Base-by-base conservation (phyloP, 2,888 invertebrate genomes). In the Lamellibrachia satsuma region DNA sequence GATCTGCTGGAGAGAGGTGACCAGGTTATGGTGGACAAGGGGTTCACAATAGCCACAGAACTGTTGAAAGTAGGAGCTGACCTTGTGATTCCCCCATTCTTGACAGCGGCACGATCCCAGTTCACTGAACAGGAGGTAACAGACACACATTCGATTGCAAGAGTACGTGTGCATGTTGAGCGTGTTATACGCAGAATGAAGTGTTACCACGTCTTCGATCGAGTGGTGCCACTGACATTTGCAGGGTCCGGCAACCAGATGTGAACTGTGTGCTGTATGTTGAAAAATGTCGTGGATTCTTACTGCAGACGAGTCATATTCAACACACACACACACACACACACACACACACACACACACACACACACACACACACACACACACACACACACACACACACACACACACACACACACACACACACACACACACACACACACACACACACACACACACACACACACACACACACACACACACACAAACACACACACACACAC, bases 231-330 rank as follows among this genome's bases (percentile, higher is more conserved):
- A 9, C 9, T 94, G 6, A 51, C 90, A 7, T 92, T 93, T 55
- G 90, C 90, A 91, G 93, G 94, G 3, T 91, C 93, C n/a, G 92
- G 92, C 22, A 94, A 94, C 52, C 94, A 94, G 91, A 91, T 94
- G 9, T 94, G 93, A 93, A 92, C 93, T 75, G 93, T 94, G n/a
- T 91, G 91, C 27, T 91, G 91, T 91, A 6, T 91, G 91, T 15
- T 91, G 52, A 91, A 3, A 91, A 75, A 75, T 15, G 3, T 75
- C 75, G 75, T 75, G 75, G 75, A 3, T 15, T 22, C 75, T 75
- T 75, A 22, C 75, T 75, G 75, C 51, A 91, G 52, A 27, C 39
- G 52, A n/a, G 52, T 91, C 15, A 51, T 27, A 27, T 4, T 39
- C 9, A 3, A 90, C 27, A 8, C 4, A 52, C 11, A 52, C 39